These are phyloP conservation scores for Greenwoodochromis staneri DNA, from an alignment of 2,113 vertebrate genomes.

Conservation along the genomic window DNA sequence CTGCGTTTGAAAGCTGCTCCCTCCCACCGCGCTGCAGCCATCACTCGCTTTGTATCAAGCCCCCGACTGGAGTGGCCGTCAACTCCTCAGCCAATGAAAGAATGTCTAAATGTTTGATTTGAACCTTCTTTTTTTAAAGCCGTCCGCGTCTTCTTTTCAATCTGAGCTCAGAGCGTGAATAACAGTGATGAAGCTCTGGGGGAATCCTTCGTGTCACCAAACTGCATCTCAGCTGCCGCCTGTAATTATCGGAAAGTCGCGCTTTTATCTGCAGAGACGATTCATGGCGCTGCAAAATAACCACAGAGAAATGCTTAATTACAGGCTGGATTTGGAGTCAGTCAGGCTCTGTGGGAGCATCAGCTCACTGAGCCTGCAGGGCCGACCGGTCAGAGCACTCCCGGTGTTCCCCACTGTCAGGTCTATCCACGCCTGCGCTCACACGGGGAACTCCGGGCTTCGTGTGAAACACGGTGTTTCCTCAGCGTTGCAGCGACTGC, in stretches of 20 bases:
- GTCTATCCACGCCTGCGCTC: background rate
- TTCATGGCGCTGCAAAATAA: background rate
- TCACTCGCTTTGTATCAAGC: background rate
- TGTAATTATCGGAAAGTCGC: background rate
- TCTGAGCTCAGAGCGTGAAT: background rate
- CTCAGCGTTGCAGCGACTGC: background rate
- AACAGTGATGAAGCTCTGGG: fast-evolving
- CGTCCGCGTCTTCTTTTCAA: background rate
- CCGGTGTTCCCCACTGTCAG: background rate
- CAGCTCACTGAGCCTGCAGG: background rate
- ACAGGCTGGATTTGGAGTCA: background rate
- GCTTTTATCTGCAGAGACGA: background rate
- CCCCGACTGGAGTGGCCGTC: fast-evolving
- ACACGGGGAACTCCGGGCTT: background rate
- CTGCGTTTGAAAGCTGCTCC: background rate
- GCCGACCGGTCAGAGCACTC: background rate
- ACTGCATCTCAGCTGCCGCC: background rate
- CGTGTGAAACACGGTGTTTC: fast-evolving
- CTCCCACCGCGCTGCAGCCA: background rate
- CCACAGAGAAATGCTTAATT: background rate
- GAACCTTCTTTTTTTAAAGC: background rate
- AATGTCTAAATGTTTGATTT: fast-evolving
- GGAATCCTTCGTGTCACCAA: background rate
- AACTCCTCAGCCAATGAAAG: background rate
- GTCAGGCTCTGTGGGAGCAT: background rate